A percentile compares a stretch with the other conserved stretches of the same genome.
phyloP scores from a whole-genome alignment of 2,888 invertebrate species.

The Archips crataeganus region DNA sequence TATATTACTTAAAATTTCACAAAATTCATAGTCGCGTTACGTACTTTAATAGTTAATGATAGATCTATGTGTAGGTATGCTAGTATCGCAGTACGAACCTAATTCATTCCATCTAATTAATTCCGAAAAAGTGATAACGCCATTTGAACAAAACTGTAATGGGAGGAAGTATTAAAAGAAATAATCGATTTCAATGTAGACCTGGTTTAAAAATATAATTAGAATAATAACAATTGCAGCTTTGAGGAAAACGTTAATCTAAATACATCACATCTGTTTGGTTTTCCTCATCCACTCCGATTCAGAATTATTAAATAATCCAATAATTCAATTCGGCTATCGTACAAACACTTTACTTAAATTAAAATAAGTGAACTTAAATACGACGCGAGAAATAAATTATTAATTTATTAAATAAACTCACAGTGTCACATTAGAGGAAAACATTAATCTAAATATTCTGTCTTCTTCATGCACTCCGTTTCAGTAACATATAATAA shows the following conservation, averaged over 20 bases:
- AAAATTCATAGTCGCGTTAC: constrained; percentile 44
- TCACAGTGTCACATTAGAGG: neutral
- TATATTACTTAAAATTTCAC: neutral
- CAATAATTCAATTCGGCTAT: neutral
- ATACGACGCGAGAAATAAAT: neutral
- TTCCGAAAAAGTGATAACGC: neutral
- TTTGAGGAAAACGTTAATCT: constrained; percentile 59
- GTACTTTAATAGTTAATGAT: neutral
- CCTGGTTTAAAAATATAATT: neutral
- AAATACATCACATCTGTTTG: constrained; percentile 51
- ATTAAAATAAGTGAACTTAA: neutral
- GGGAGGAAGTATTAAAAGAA: neutral
- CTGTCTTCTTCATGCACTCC: neutral
- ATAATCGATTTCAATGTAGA: neutral
- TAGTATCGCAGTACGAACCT: neutral
- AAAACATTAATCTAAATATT: neutral
- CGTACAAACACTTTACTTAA: neutral
- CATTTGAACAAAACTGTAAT: neutral
- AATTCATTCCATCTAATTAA: neutral
- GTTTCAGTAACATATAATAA: constrained; percentile 3
- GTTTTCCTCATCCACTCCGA: constrained; percentile 35
- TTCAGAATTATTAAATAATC: constrained; percentile 25
- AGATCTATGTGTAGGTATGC: neutral
- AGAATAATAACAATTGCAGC: neutral
- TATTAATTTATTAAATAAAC: neutral